These are phyloP conservation scores for Tinamus major DNA, from an alignment of 2,797 vertebrate species.

Conservation along the genomic window DNA sequence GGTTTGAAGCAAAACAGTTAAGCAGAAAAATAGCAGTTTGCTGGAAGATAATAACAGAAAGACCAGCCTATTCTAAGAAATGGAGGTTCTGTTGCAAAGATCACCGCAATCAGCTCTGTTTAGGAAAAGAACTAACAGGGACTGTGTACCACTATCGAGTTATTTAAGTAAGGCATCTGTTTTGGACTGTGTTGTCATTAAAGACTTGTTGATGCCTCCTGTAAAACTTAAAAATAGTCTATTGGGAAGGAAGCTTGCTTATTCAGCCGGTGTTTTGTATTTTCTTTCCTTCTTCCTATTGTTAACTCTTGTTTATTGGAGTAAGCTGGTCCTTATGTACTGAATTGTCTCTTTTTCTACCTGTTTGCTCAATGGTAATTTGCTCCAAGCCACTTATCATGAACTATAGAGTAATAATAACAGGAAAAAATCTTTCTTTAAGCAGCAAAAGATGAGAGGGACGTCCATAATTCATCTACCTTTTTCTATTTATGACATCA, in stretches of 20 bases:
- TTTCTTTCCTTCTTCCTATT: neutral
- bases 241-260: neutral
- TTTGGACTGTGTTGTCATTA: conserved; percentile 8
- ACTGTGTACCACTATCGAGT: neutral
- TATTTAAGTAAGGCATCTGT: conserved; percentile 18
- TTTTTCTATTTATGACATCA: neutral
- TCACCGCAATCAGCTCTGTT: conserved; percentile 8
- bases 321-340: neutral
- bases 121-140: neutral
- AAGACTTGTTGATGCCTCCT: conserved; percentile 10
- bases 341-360: neutral
- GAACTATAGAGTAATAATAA: neutral
- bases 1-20: conserved; percentile 12
- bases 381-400: neutral
- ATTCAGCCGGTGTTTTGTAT: neutral
- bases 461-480: neutral
- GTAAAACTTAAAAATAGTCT: conserved; percentile 10
- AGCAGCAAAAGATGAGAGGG: neutral
- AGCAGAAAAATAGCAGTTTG: conserved; percentile 1
- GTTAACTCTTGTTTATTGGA: neutral
- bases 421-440: neutral
- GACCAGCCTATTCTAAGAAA: neutral
- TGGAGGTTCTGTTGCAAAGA: conserved; percentile 27
- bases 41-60: conserved; percentile 12
- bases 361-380: neutral